Percentiles rank a stretch among this genome's conserved stretches.
Evolutionary conservation across 2,797 vertebrate genomes (phyloP).

Genomic region (Valencia hispanica): DNA sequence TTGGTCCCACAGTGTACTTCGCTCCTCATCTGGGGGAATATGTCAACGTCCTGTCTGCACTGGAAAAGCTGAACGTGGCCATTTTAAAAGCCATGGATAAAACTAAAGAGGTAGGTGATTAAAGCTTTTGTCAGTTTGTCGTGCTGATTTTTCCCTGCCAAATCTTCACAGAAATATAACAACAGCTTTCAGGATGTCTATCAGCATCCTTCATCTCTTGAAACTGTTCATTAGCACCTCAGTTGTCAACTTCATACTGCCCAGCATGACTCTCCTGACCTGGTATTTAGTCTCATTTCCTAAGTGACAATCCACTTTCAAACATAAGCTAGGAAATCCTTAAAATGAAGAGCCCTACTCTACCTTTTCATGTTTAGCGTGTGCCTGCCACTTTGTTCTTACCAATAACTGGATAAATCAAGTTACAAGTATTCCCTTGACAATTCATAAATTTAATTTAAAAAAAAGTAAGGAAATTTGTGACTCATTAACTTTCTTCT

Average conservation of each 20-base stretch:
- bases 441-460: too few relatives aligned
- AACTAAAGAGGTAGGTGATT: constrained; percentile 88
- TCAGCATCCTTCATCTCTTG: not conserved
- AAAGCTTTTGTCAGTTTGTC: not conserved
- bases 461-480: too few relatives aligned
- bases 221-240: not conserved
- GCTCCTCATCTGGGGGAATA: constrained; percentile 89
- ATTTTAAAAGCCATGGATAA: constrained; percentile 94
- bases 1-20: constrained; percentile 86
- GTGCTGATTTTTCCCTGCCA: not conserved
- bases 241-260: constrained; percentile 6
- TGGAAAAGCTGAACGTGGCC: constrained; percentile 89
- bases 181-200: constrained; percentile 5
- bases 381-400: not conserved
- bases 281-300: constrained; percentile 13
- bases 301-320: constrained; percentile 20
- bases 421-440: too few relatives aligned
- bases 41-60: constrained; percentile 86
- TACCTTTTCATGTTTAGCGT: not conserved
- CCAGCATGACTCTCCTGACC: constrained; percentile 19
- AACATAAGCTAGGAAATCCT: constrained; percentile 22
- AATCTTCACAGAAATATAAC: not conserved
- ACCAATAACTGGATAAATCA: too few relatives aligned
- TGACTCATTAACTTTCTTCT: too few relatives aligned
- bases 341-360: not conserved